These are phyloP conservation scores for Trachymyrmex cornetzi DNA, from an alignment of 1,140 invertebrate genomes.

Conservation along the genomic window DNA sequence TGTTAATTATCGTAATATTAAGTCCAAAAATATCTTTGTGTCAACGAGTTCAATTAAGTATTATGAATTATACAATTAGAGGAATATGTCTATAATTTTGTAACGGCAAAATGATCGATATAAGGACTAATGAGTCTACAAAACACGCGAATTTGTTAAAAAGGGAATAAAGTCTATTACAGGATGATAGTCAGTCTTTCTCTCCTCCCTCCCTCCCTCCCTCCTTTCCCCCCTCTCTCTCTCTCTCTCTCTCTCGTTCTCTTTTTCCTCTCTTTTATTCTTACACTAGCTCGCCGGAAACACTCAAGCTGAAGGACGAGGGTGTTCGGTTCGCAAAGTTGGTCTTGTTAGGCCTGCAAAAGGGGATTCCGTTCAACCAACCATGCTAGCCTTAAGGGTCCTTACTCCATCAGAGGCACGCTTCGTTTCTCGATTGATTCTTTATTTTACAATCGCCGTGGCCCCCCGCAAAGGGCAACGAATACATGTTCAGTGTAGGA, in stretches of 20 bases:
- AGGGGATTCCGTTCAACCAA: constrained; percentile 84
- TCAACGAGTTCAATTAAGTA: background rate
- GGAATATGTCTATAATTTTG: background rate
- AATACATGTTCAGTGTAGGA: constrained; percentile 9
- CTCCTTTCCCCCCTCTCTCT: constrained; percentile 4
- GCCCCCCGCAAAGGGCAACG: constrained; percentile 74
- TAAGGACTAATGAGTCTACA: constrained; percentile 43
- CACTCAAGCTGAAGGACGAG: constrained; percentile 68
- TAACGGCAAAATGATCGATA: background rate
- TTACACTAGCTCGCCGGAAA: constrained; percentile 67
- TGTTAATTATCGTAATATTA: background rate
- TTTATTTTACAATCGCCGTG: constrained; percentile 86
- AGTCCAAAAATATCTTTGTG: background rate
- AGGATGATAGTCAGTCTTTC: background rate
- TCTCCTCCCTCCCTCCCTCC: background rate
- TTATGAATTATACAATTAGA: background rate
- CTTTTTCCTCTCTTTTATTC: constrained; percentile 7
- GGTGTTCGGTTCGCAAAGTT: constrained; percentile 80
- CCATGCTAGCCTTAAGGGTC: constrained; percentile 79
- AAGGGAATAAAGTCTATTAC: constrained; percentile 41
- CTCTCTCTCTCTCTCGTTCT: constrained; percentile 48
- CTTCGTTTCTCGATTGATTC: constrained; percentile 86
- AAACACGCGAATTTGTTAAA: constrained; percentile 47
- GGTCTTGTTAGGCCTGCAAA: constrained; percentile 83
- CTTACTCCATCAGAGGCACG: constrained; percentile 79